Evolutionary conservation across 1,140 invertebrate genomes (phyloP), one percentile per base, ranked within the genome.

Genomic region (Zaprionus inermis): DNA sequence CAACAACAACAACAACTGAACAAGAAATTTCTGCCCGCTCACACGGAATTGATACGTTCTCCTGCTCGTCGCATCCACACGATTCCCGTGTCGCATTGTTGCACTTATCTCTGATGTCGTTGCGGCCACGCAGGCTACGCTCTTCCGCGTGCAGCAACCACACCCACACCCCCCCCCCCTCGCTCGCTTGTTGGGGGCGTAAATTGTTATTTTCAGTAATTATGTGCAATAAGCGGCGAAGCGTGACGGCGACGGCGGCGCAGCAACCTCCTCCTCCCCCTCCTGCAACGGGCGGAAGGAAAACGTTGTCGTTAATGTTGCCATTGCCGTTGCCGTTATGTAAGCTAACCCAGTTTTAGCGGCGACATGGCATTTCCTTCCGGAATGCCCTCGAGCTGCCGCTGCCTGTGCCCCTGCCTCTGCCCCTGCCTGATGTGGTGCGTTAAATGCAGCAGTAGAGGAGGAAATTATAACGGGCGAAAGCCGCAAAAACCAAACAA

Each of bases 181-280:
- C n/a, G n/a, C 10, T 16, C 38, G 38, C 20, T 10, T 44, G 34
- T 41, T 66, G 54, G 76, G 72, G 22, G 73, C 73, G 84, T 89
- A 79, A 88, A 88, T 89, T 78, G 83, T 88, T 88, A 88, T 88
- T 84, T 89, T 89, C 83, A 78, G 83, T 88, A 88, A 88, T 88
- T 88, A 88, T 88, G 85, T 88, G 74, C 84, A 88, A 88, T 88
- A 90, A 88, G 79, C 83, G 83, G 65, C 79, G 79, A 70, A 88
- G 83, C 84, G 76, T 88, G 38, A 88, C n/a, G 41, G 5, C 12
- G 41, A 4, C 11, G 30, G 59, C 12, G 4, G 46, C 6, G n/a
- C 7, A 44, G 57, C 36, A 44, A 38, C 22, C 44, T 59, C 12
- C 56, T 20, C 0, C 38, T n/a, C 12, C 22, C 28, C 5, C 55